These are phyloP conservation scores for Drosophila pachea DNA, from an alignment of 1,140 invertebrate genomes.

Conservation along the genomic window DNA sequence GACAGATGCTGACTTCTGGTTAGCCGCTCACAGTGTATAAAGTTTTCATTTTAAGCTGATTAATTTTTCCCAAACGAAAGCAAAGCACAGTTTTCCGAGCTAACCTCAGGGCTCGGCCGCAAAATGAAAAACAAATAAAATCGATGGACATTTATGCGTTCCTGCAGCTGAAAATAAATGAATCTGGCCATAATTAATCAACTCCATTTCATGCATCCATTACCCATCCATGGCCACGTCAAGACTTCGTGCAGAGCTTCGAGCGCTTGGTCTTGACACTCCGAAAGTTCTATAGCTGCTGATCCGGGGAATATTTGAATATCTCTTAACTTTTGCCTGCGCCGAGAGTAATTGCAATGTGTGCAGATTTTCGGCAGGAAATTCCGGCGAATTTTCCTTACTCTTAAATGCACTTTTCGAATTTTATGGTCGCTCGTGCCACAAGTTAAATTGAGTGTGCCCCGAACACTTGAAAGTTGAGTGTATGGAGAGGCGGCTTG, in stretches of 20 bases:
- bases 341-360: not conserved
- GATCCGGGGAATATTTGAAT: not conserved
- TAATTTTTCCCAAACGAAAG: constrained; percentile 22
- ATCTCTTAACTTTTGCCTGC: not conserved
- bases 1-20: constrained; percentile 62
- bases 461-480: constrained; percentile 25
- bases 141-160: not conserved
- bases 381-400: constrained; percentile 11
- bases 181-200: too few species aligned
- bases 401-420: constrained; percentile 36
- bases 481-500: constrained; percentile 33
- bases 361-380: constrained; percentile 1
- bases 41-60: constrained; percentile 21
- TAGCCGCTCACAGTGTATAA: constrained; percentile 14
- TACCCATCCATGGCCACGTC: too few species aligned
- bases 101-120: too few species aligned
- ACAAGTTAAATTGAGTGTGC: constrained; percentile 66
- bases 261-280: too few species aligned
- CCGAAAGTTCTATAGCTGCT: too few species aligned
- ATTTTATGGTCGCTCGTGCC: constrained; percentile 47
- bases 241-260: too few species aligned
- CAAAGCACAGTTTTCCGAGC: too few species aligned
- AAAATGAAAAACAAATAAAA: not conserved
- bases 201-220: too few species aligned
- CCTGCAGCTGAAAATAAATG: too few species aligned